phyloP scores from a whole-genome alignment of 1,140 invertebrate genomes.

The Musca domestica region DNA sequence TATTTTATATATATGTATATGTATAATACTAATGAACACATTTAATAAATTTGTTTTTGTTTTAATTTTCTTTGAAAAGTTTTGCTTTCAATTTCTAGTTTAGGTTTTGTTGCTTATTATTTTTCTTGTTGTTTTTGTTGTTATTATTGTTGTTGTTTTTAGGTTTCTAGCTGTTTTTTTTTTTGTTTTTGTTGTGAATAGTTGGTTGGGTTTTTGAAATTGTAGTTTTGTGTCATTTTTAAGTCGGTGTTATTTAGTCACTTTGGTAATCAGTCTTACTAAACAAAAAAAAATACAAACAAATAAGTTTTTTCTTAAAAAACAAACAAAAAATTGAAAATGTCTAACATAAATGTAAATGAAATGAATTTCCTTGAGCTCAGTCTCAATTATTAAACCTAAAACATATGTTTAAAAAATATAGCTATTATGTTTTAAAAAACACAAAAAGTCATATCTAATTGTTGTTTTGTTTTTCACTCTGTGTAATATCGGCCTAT shows the following conservation, averaged over 20 bases:
- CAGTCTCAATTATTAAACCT: constrained; percentile 24
- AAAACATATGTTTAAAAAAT: background rate
- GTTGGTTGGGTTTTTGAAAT: background rate
- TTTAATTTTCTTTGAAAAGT: constrained; percentile 8
- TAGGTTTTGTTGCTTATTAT: background rate
- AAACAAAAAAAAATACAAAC: constrained; percentile 3
- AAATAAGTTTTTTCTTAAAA: constrained; percentile 7
- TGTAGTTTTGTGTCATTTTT: constrained; percentile 2
- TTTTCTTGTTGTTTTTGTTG: background rate
- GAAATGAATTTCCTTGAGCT: constrained; percentile 18
- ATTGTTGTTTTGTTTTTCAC: background rate
- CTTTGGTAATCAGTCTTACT: constrained; percentile 27
- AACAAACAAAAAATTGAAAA: constrained; percentile 6
- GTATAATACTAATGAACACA: constrained; percentile 22
- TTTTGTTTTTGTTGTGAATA: background rate
- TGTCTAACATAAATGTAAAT: background rate
- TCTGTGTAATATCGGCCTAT: background rate
- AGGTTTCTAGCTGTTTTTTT: constrained; percentile 13
- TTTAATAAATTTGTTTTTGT: constrained; percentile 8
- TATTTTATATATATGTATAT: background rate
- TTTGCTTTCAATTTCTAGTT: constrained; percentile 16
- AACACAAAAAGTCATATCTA: too few relatives aligned
- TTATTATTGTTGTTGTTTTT: constrained; percentile 5
- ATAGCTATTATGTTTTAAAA: background rate
- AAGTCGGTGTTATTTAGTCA: constrained; percentile 23